Evolutionary conservation across 2,113 vertebrate species (phyloP).

Genomic region (Neotragus moschatus): DNA sequence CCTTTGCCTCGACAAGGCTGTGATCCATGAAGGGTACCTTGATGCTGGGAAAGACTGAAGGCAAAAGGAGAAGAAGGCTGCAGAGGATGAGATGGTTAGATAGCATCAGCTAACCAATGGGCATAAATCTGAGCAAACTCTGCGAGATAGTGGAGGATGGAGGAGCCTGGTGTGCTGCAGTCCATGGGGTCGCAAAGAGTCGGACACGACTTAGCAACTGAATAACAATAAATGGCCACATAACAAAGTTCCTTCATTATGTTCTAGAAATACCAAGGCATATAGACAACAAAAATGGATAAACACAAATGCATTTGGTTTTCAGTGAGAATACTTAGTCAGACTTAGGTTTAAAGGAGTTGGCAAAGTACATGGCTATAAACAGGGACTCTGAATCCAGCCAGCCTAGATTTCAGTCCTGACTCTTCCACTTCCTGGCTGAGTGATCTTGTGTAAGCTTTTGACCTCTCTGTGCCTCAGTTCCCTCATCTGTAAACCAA

Average conservation of each 20-base stretch:
- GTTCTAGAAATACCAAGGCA: neutral
- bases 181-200: neutral
- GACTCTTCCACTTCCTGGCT: neutral
- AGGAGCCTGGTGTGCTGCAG: neutral
- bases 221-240: neutral
- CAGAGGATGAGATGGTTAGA: neutral
- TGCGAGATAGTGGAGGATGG: neutral
- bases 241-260: neutral
- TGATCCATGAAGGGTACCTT: neutral
- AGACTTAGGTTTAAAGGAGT: neutral
- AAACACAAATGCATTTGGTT: neutral
- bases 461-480: neutral
- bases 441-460: neutral
- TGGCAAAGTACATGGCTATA: neutral
- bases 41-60: neutral
- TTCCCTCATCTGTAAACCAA: neutral
- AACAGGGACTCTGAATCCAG: neutral
- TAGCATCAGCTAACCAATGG: neutral
- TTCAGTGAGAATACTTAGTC: neutral
- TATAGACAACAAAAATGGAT: neutral
- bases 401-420: neutral
- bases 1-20: neutral
- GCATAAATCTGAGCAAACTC: neutral
- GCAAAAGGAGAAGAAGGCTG: neutral
- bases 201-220: fast-evolving